A percentile compares a stretch with the other conserved stretches of the same genome.
Conservation (phyloP, 1,140 invertebrate species). For the Plutomurus gul region DNA sequence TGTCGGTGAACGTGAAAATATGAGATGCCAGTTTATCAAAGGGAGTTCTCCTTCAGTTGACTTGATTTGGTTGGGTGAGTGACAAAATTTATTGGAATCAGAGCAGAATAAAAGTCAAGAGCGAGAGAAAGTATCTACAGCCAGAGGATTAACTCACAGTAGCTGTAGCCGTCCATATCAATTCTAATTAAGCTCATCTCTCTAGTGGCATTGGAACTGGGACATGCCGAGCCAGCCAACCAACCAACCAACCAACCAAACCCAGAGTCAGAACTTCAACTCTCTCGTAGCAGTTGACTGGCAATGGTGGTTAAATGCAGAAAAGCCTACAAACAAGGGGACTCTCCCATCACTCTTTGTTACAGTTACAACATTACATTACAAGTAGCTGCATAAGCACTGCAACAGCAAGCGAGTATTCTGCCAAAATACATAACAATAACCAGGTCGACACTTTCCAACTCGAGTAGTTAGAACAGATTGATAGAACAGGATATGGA, state of each 20-base stretch:
- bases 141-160: conserved; percentile 1
- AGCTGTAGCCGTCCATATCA: conserved; percentile 8
- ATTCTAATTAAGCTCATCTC: conserved; percentile 27
- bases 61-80: conserved; percentile 11
- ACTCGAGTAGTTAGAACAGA: too few relatives aligned
- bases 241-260: too few relatives aligned
- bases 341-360: conserved; percentile 2
- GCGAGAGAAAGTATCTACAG: background rate
- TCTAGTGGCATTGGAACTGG: background rate
- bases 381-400: background rate
- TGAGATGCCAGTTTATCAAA: conserved; percentile 1
- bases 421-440: conserved; percentile 29
- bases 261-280: too few relatives aligned
- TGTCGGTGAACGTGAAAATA: background rate
- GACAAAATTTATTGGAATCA: conserved; percentile 19
- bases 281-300: background rate
- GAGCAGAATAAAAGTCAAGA: conserved; percentile 15
- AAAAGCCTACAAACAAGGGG: background rate
- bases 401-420: background rate
- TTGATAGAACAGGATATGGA: too few relatives aligned
- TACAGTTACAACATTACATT: background rate
- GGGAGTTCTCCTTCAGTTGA: background rate
- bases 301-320: conserved; percentile 7
- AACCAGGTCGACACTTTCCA: background rate
- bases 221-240: too few relatives aligned